A percentile compares a stretch with the other conserved stretches of the same genome.
These are phyloP conservation scores for Nyctibius grandis DNA, from an alignment of 2,797 vertebrate species.

Conservation along the genomic window DNA sequence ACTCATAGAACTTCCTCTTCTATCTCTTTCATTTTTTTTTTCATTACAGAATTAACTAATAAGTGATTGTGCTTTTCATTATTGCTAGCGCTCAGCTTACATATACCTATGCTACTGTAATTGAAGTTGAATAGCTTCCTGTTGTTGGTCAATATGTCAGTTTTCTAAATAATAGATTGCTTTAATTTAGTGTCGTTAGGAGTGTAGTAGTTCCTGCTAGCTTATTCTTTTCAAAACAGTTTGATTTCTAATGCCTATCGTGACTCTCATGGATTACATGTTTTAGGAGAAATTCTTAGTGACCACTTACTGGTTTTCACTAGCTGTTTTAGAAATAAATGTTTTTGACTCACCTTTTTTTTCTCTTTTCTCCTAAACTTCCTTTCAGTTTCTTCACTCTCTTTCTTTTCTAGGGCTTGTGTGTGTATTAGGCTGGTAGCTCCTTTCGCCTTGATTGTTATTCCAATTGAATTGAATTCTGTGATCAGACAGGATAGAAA, in stretches of 20 bases:
- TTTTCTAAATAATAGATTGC: neutral
- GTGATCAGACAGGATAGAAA: conserved; percentile 5
- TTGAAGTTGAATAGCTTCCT: neutral
- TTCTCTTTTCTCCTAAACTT: conserved; percentile 3
- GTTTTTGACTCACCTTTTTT: neutral
- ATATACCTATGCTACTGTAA: neutral
- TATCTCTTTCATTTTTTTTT: neutral
- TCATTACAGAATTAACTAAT: neutral
- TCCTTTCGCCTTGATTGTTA: neutral
- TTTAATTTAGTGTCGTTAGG: neutral
- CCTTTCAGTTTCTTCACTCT: conserved; percentile 1
- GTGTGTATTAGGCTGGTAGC: conserved; percentile 13
- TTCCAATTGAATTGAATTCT: neutral
- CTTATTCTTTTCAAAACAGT: neutral
- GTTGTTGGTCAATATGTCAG: neutral
- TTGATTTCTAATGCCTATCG: neutral
- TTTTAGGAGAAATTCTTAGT: neutral
- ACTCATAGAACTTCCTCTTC: neutral
- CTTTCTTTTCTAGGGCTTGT: conserved; percentile 1
- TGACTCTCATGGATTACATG: neutral
- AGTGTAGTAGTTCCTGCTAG: neutral
- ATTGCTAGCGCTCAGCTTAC: neutral
- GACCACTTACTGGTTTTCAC: neutral
- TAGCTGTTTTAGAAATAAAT: neutral
- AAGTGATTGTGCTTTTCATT: neutral